Evolutionary conservation across 2,888 invertebrate genomes (phyloP).

Genomic region (Chymomyza procnemis): DNA sequence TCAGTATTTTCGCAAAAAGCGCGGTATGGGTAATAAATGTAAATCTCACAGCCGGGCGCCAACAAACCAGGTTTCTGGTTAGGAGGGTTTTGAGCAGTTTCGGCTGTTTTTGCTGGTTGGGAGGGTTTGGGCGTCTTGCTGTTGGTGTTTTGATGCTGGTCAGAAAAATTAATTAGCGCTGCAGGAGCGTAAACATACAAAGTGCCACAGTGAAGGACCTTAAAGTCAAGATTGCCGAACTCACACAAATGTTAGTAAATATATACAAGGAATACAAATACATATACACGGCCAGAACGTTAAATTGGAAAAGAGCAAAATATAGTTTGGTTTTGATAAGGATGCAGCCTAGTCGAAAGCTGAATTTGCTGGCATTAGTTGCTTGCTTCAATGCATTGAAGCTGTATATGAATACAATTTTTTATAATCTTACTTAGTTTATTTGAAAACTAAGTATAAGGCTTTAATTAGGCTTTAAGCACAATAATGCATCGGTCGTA

Average conservation of each 20-base stretch:
- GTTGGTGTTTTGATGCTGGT: constrained; percentile 53
- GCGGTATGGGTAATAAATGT: constrained; percentile 64
- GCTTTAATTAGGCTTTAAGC: no score
- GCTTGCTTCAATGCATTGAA: no score
- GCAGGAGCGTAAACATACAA: constrained; percentile 59
- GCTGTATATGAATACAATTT: no score
- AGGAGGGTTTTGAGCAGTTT: not conserved
- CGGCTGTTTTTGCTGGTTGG: no score
- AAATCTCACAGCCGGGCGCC: constrained; percentile 53
- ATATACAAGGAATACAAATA: not conserved
- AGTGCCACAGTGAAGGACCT: constrained; percentile 19
- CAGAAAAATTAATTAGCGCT: constrained; percentile 72
- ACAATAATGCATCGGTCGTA: no score
- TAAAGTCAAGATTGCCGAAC: constrained; percentile 20
- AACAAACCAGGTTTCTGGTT: not conserved
- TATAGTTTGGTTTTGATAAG: no score
- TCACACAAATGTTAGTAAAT: not conserved
- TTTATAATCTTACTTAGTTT: no score
- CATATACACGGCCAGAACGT: not conserved
- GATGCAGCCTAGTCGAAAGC: no score
- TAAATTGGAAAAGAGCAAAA: no score
- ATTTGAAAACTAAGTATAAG: no score
- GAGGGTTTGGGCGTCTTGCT: constrained; percentile 3
- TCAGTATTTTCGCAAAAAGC: constrained; percentile 22
- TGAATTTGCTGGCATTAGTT: no score